Base-by-base conservation (phyloP, 1,140 invertebrate species). In the Agrypnia vestita region DNA sequence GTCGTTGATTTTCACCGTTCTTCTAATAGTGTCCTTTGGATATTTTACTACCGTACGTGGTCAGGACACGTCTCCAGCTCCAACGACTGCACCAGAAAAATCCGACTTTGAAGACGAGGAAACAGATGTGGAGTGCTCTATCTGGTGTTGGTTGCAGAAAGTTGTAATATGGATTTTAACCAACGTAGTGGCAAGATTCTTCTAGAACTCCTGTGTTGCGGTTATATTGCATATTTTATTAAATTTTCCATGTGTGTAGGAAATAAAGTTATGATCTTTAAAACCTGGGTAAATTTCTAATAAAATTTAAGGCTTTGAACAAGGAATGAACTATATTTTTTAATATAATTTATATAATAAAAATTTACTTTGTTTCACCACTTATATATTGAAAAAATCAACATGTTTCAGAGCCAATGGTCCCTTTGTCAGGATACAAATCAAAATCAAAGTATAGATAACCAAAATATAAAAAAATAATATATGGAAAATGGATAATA, bases 111-210 rank as follows among this genome's bases (percentile, higher is more conserved):
- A 87, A 80, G 88, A 90, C 75, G 87, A 88, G 46, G 84, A 85
- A 0, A 84, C 81, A 25, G 88, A 88, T 83, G 86, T 85, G 44
- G 80, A 86, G 49, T 90, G 89, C 62, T 89, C 87, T 3, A 90
- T 90, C 43, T 90, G 88, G 88, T 90, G 89, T 80, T 90, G 88
- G 88, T 89, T 90, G 61, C 88, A 90, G 80, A 90, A 90, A 84
- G 88, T 88, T 11, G 86, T 86, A 11, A 88, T 90, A 86, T 90
- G 89, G 80, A 85, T 90, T 47, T 86, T 90, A 76, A 89, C 89
- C 21, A 83, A 78, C 47, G 69, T 83, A 12, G n/a, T 83, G 10
- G 80, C 82, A 4, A 69, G 74, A 72, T 83, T 83, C 49, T 80
- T 83, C 71, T 82, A 78, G 72, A 46, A 69, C 3, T 53, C 25